phyloP scores from a whole-genome alignment of 1,140 invertebrate species.

The Solenopsis invicta region DNA sequence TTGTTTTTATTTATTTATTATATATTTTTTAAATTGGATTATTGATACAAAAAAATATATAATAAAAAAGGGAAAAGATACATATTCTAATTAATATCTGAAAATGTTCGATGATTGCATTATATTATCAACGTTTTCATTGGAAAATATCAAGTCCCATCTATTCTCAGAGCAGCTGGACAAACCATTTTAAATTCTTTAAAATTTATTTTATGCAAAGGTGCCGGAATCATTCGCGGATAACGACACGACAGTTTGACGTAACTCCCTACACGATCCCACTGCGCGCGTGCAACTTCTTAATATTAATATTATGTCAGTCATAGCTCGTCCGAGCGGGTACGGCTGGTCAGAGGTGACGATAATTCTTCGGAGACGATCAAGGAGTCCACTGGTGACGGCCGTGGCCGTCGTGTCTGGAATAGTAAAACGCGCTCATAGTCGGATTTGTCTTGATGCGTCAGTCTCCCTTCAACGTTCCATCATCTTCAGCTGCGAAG shows the following conservation, averaged over 20 bases:
- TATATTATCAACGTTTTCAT: neutral
- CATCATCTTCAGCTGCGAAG: conserved; percentile 34
- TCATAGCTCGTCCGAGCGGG: conserved; percentile 44
- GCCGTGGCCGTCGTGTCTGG: conserved; percentile 67
- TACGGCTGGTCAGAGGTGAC: conserved; percentile 75
- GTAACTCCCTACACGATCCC: conserved; percentile 40
- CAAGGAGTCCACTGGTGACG: conserved; percentile 76
- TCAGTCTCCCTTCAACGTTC: conserved; percentile 58
- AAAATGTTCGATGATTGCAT: neutral
- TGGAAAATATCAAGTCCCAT: neutral
- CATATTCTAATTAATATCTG: neutral
- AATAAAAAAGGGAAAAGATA: neutral
- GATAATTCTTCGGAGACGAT: conserved; percentile 80
- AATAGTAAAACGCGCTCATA: conserved; percentile 69
- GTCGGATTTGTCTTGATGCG: conserved; percentile 67
- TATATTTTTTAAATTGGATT: neutral
- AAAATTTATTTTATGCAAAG: no score
- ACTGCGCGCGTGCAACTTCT: conserved; percentile 21
- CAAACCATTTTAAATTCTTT: neutral
- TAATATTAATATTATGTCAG: conserved; percentile 79
- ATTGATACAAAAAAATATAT: neutral
- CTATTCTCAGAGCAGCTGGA: neutral
- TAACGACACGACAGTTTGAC: conserved; percentile 69
- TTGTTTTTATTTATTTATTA: neutral
- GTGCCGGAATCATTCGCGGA: neutral